Evolutionary conservation across 2,888 invertebrate genomes (phyloP).

Genomic region (Schizaphis graminum): DNA sequence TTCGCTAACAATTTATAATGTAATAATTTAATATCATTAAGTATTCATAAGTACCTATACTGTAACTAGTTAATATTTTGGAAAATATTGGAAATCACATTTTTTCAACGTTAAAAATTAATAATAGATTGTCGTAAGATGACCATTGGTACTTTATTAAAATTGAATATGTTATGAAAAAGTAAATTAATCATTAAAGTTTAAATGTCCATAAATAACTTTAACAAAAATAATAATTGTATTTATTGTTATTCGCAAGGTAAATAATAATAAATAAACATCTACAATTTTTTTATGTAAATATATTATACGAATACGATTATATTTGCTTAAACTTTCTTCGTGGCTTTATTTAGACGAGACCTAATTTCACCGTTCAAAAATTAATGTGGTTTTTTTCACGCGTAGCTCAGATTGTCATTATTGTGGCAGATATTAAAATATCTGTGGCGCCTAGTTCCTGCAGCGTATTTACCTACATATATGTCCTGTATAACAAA

Average conservation of each 20-base stretch:
- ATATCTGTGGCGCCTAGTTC: background rate
- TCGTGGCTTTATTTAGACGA: background rate
- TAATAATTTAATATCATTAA: background rate
- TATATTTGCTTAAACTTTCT: background rate
- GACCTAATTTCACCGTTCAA: background rate
- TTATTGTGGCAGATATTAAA: background rate
- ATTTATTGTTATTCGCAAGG: background rate
- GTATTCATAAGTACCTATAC: background rate
- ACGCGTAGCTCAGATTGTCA: background rate
- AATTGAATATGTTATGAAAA: background rate
- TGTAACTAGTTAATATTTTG: background rate
- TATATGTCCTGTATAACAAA: background rate
- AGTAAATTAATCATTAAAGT: background rate
- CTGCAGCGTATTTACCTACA: background rate
- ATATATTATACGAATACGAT: background rate
- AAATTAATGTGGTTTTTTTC: background rate
- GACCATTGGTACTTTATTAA: background rate
- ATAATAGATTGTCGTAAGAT: background rate
- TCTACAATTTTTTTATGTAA: background rate
- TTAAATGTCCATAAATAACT: background rate
- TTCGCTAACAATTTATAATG: background rate
- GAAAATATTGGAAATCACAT: background rate
- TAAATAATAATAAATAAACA: background rate
- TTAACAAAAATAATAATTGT: background rate
- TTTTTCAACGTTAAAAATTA: background rate